phyloP scores from a whole-genome alignment of 2,113 vertebrate species.

The Ardeotis arabs region DNA sequence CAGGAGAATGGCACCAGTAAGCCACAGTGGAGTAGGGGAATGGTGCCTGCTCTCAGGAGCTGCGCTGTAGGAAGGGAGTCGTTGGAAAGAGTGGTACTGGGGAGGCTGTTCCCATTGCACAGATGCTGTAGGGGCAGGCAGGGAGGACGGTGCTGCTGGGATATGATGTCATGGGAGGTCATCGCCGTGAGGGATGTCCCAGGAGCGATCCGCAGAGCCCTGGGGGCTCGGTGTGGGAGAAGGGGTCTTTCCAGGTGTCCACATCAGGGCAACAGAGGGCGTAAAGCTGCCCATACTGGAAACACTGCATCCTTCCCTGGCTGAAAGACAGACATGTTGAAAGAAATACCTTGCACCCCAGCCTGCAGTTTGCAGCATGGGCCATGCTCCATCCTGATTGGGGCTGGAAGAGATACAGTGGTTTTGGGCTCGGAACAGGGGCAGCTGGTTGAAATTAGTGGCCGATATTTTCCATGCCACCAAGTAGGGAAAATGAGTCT shows the following conservation, averaged over 20 bases:
- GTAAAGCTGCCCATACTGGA: not conserved
- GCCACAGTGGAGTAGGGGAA: not conserved
- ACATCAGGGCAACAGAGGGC: not conserved
- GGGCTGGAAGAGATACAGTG: not conserved
- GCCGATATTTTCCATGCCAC: rapidly evolving
- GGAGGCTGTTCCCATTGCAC: not conserved
- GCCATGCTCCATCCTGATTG: not conserved
- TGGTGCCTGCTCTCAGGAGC: not conserved
- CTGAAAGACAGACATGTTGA: not conserved
- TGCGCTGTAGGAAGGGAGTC: not conserved
- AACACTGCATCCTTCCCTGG: not conserved
- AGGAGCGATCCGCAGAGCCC: not conserved
- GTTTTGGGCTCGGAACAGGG: not conserved
- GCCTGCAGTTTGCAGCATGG: not conserved
- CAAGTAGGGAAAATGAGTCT: not conserved
- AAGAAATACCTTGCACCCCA: not conserved
- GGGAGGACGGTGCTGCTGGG: not conserved
- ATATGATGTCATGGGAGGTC: not conserved
- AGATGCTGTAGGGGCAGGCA: not conserved
- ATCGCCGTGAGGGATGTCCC: rapidly evolving
- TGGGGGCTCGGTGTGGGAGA: not conserved
- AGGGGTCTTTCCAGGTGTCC: not conserved
- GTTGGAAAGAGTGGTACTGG: not conserved
- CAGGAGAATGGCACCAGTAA: not conserved
- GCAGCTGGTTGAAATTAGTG: not conserved